Evolutionary conservation across 2,888 invertebrate species (phyloP), one percentile per base, ranked within the genome.

Genomic region (Ormyrus pomaceus): DNA sequence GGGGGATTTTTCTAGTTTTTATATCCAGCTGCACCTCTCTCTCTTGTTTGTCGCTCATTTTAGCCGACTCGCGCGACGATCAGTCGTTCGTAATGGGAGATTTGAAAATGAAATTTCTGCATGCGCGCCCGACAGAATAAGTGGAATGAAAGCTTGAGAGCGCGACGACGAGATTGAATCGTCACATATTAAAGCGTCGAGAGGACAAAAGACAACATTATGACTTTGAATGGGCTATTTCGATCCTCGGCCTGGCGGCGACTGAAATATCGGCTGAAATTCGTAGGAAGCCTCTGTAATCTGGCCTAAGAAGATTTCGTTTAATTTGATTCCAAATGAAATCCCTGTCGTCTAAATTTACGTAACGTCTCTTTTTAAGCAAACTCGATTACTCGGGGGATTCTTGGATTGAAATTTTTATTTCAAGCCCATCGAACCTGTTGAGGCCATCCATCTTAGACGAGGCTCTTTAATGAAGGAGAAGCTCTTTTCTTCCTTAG

Each of bases 401-500:
- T 51, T 59, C 62, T 66, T 59, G 19, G 65, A 77, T 59, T 71
- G 77, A 71, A 77, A 77, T 77, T 77, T 77, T 77, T 77, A 77
- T 77, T 77, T 77, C 59, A 50, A 71, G 59, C 6, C 66, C 56
- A n/a, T 61, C 69, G 55, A 19, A 70, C 65, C 64, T 71, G 62
- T 65, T 70, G 71, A 65, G 65, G 55, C 34, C 34, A 13, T 19
- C 65, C 19, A 10, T 19, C 48, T 13, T 65, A 11, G 9, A 34
- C n/a, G 34, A 34, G 50, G n/a, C 11, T 46, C 62, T 48, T 62
- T 51, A 53, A 55, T 56, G 68, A 69, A 59, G 64, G 68, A 45
- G 62, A 51, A n/a, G 11, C 45, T 56, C n/a, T 55, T 55, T 48
- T 19, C 76, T 53, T 61, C 46, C 6, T 58, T 61, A 61, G 34